Percentiles rank a stretch among this genome's conserved stretches.
These are phyloP conservation scores for Drosophila subpulchrella DNA, from an alignment of 1,140 invertebrate genomes.

Conservation along the genomic window DNA sequence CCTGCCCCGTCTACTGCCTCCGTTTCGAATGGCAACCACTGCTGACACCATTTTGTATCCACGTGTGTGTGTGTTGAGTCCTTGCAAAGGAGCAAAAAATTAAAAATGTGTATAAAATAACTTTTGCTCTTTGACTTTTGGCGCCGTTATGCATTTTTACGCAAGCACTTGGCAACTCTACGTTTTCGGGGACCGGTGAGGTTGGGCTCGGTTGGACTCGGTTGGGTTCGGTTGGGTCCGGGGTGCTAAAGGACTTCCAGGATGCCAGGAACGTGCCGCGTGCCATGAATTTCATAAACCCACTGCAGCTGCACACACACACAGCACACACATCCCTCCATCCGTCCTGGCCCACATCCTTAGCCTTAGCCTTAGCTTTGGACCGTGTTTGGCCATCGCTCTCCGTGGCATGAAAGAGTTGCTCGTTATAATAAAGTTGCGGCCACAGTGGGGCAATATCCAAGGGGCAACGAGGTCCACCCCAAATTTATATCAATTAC, in stretches of 20 bases:
- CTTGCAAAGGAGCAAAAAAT: constrained; percentile 50
- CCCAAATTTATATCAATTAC: constrained; percentile 51
- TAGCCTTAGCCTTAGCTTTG: constrained; percentile 7
- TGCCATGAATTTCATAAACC: constrained; percentile 48
- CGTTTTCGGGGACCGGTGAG: constrained; percentile 2
- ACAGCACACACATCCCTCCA: background rate
- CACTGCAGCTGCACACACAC: constrained; percentile 10
- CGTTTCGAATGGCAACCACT: constrained; percentile 61
- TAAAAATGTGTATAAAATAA: constrained; percentile 74
- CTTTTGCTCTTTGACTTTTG: constrained; percentile 76
- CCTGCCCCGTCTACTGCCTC: background rate
- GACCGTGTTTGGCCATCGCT: constrained; percentile 24
- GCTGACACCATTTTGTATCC: constrained; percentile 72
- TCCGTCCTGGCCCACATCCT: background rate
- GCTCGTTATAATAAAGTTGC: constrained; percentile 53
- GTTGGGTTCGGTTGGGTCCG: background rate
- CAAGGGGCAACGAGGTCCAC: constrained; percentile 2
- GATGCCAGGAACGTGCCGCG: constrained; percentile 41
- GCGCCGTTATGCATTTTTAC: constrained; percentile 72
- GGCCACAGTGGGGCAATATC: constrained; percentile 49
- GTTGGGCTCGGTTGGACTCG: background rate
- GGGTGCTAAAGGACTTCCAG: constrained; percentile 42
- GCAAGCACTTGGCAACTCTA: constrained; percentile 56
- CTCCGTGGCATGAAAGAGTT: constrained; percentile 25
- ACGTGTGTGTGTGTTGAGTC: constrained; percentile 10